Evolutionary conservation across 1,140 invertebrate species (phyloP), one percentile per base, ranked within the genome.

Genomic region (Uloborus diversus): DNA sequence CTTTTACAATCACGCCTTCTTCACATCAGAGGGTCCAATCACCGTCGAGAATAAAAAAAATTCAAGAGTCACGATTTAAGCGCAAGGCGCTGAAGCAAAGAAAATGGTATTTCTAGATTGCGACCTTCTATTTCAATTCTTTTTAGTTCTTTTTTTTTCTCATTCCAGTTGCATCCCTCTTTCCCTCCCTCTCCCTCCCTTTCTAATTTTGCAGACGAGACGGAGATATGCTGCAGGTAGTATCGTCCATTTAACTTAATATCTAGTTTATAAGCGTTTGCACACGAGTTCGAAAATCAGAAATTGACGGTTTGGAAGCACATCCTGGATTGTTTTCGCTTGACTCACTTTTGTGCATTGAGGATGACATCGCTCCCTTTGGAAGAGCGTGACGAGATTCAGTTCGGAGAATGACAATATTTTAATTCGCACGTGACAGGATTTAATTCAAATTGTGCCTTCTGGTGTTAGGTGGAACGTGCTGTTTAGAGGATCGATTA

Each of bases 251-350:
- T 42, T 75, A 75, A 75, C 57, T 64, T 75, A 75, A 75, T 75
- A 53, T 75, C 71, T 33, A 47, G 71, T 75, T 75, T 75, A 75
- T 61, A 75, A 75, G 71, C 71, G 30, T 64, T 75, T 33, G 42
- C 57, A 27, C 42, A 62, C 30, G 25, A 61, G 42, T 71, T 25
- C 53, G 53, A 71, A 75, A 75, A 75, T 75, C 71, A 64, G 37
- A 75, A 75, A 75, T 75, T 75, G 37, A 49, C 53, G 59, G 71
- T 75, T 75, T 69, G 20, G 51, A 61, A 27, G 68, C 25, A 28
- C 42, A 75, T 64, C 57, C 47, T 51, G 71, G 71, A 75, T 75
- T 75, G 71, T 61, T 59, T 73, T 61, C 37, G 56, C 51, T 69
- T 56, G 49, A 56, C 17, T 69, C 49, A 69, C 37, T 42, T 42